These are phyloP conservation scores for Sinocyclocheilus anophthalmus DNA, from an alignment of 2,113 vertebrate species.

Conservation along the genomic window DNA sequence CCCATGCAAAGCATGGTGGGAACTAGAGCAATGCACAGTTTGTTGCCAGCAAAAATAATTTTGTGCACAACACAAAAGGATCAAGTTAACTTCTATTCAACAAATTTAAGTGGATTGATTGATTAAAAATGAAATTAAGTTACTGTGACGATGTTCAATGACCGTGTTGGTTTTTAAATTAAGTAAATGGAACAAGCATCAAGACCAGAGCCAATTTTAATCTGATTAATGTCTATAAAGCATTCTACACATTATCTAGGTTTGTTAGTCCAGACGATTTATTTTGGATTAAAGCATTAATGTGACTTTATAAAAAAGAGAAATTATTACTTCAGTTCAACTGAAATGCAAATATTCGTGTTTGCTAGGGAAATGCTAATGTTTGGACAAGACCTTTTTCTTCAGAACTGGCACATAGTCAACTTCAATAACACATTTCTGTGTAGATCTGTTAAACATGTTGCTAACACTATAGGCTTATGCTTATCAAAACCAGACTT, in stretches of 20 bases:
- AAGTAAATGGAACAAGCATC: background rate
- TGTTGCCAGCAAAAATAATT: background rate
- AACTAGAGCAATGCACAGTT: background rate
- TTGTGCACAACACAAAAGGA: background rate
- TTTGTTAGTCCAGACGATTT: background rate
- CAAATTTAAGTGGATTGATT: background rate
- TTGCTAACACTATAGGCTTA: background rate
- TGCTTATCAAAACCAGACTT: slow-evolving; percentile 18
- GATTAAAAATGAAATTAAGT: background rate
- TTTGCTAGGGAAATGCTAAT: background rate
- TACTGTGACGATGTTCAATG: background rate
- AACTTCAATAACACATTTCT: background rate
- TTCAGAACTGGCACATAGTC: background rate
- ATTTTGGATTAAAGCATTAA: background rate
- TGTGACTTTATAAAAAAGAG: background rate
- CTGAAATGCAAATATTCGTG: background rate
- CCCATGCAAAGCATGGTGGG: background rate
- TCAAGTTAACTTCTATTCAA: background rate
- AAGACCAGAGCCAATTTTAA: background rate
- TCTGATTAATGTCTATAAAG: background rate
- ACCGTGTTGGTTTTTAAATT: background rate
- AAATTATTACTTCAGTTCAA: background rate
- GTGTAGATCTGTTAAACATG: background rate
- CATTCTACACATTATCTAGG: background rate
- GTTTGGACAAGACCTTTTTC: background rate